Evolutionary conservation across 1,140 invertebrate genomes (phyloP), one percentile per base, ranked within the genome.

Genomic region (Drosophila gunungcola): DNA sequence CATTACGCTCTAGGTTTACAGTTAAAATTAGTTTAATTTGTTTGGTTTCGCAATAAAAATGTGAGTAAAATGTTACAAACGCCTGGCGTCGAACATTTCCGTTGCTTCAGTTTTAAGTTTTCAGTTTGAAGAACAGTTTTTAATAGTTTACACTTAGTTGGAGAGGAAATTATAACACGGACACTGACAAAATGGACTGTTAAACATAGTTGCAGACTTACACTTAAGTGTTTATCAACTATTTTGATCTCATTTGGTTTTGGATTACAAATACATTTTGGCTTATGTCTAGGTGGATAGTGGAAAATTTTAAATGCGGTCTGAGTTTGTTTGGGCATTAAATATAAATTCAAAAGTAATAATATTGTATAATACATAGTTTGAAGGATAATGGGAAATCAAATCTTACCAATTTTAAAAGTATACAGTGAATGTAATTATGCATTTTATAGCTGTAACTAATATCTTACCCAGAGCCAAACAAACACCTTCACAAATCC

Each of bases 1-100:
- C 57, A 39, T 75, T 75, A 75, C 70, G 21, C 21, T 42, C 73
- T 75, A 75, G 36, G 70, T 74, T 74, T 74, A 75, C 53, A 75
- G 13, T 75, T 75, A 65, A 75, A 65, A 75, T 51, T 43, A 43
- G 60, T 63, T 54, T 52, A 51, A 34, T 38, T 29, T 29, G 42
- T 67, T 52, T 49, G 48, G 54, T 60, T 73, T 73, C 25, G 45
- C 56, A 70, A 72, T 73, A 42, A 73, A 68, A 68, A 67, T 41
- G 51, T 56, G 39, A 64, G 52, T 74, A 73, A 74, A 74, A 74
- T 74, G 58, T 57, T 65, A 2, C 27, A 62, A 55, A 34, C 73
- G 73, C 73, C 73, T 74, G 73, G 70, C 73, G 73, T 46, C 41
- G 13, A 54, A 73, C 68, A 73, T 73, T 61, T 51, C 11, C 11